These are phyloP conservation scores for Vulpes ferrilata DNA, from an alignment of 2,113 vertebrate species.

Conservation along the genomic window DNA sequence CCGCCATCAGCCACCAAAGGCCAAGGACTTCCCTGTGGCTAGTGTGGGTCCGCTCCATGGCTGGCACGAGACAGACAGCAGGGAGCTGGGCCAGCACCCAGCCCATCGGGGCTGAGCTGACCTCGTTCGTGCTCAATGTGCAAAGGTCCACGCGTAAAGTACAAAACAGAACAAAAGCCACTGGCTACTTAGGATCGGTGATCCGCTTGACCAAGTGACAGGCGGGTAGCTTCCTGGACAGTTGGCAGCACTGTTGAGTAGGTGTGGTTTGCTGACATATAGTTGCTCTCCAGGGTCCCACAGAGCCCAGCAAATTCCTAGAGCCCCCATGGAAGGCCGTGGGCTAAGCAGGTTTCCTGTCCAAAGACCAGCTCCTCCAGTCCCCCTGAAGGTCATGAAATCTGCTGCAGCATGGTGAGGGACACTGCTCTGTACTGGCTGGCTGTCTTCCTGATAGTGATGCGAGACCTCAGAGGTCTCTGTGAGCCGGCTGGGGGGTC, in stretches of 20 bases:
- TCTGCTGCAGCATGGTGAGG: not conserved
- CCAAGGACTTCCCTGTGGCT: not conserved
- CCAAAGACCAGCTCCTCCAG: not conserved
- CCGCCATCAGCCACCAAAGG: not conserved
- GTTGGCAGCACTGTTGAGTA: accelerated
- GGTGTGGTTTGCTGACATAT: accelerated
- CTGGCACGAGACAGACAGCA: not conserved
- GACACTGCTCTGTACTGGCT: not conserved
- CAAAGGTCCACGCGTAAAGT: not conserved
- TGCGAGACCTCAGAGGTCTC: accelerated
- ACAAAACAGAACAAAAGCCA: not conserved
- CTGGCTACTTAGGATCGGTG: accelerated
- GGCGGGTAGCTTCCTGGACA: accelerated
- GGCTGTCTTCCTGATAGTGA: not conserved
- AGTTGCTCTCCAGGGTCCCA: not conserved
- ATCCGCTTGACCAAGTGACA: not conserved
- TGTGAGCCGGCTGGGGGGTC: accelerated
- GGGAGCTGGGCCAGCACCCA: not conserved
- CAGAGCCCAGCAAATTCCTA: accelerated
- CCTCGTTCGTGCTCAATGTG: accelerated
- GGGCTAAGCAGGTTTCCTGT: not conserved
- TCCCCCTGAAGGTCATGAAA: not conserved
- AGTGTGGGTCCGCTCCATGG: accelerated
- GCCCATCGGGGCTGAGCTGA: accelerated
- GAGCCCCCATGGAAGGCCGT: not conserved